A percentile compares a stretch with the other conserved stretches of the same genome.
Conservation (phyloP, 2,113 vertebrate genomes). For the Rhabdomys dilectus region DNA sequence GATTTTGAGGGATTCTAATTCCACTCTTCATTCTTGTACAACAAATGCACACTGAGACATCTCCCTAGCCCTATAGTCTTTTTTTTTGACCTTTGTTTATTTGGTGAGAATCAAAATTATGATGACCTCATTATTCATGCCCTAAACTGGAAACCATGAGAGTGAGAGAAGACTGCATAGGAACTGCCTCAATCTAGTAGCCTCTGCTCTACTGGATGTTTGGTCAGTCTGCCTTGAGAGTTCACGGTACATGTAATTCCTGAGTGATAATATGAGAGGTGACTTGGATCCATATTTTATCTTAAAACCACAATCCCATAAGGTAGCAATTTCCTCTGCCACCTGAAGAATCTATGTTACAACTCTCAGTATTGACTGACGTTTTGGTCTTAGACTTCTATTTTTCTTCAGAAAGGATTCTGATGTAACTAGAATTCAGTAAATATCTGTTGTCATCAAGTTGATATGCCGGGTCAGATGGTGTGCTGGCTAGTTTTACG, state of each 20-base stretch:
- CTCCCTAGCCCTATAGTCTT: not conserved
- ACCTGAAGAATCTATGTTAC: not conserved
- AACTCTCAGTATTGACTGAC: not conserved
- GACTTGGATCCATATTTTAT: not conserved
- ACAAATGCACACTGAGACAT: not conserved
- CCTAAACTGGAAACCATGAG: not conserved
- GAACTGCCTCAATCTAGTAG: not conserved
- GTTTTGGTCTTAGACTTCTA: not conserved
- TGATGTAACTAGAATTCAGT: not conserved
- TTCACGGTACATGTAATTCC: not conserved
- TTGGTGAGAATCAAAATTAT: not conserved
- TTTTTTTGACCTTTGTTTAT: not conserved
- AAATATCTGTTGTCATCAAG: not conserved
- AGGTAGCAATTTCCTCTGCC: not conserved
- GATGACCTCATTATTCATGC: not conserved
- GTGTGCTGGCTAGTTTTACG: not conserved
- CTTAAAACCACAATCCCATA: not conserved
- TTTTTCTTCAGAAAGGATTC: not conserved
- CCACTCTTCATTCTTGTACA: not conserved
- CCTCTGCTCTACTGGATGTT: rapidly evolving
- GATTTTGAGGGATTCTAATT: not conserved
- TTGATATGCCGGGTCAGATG: not conserved
- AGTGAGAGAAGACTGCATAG: not conserved
- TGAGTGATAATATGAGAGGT: not conserved
- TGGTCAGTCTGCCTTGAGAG: not conserved